Percentiles rank a stretch among this genome's conserved stretches.
Evolutionary conservation across 1,140 invertebrate genomes (phyloP).

Genomic region (Sinella curviseta): DNA sequence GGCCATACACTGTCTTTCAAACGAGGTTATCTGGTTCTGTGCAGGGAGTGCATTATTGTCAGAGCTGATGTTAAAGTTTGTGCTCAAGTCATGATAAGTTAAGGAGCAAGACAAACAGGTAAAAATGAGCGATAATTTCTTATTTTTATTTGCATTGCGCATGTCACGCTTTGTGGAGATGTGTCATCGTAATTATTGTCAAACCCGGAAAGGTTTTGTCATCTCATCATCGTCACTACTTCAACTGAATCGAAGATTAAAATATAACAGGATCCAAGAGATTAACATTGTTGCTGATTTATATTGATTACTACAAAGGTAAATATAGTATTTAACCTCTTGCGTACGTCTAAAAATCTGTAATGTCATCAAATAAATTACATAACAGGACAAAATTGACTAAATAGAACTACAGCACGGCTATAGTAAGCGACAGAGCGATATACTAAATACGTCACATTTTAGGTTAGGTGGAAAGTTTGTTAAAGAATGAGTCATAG

Average conservation of each 20-base stretch:
- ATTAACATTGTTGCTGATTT: too few species aligned
- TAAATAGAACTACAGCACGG: background rate
- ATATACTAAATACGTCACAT: background rate
- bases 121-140: too few species aligned
- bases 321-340: background rate
- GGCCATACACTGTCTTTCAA: background rate
- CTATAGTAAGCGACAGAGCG: too few species aligned
- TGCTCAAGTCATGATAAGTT: background rate
- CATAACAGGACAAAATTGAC: background rate
- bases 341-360: too few species aligned
- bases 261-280: background rate
- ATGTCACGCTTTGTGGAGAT: too few species aligned
- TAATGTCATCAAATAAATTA: background rate
- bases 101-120: background rate
- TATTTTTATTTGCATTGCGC: too few species aligned
- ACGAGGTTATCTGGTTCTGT: background rate
- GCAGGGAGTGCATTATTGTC: background rate
- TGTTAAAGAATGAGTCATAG: background rate
- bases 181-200: too few species aligned
- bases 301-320: background rate
- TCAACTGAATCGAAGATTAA: background rate
- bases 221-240: too few species aligned
- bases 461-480: background rate
- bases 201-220: too few species aligned
- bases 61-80: background rate